A percentile compares a stretch with the other conserved stretches of the same genome.
phyloP scores from a whole-genome alignment of 2,797 vertebrate genomes.

The Chrosomus eos region DNA sequence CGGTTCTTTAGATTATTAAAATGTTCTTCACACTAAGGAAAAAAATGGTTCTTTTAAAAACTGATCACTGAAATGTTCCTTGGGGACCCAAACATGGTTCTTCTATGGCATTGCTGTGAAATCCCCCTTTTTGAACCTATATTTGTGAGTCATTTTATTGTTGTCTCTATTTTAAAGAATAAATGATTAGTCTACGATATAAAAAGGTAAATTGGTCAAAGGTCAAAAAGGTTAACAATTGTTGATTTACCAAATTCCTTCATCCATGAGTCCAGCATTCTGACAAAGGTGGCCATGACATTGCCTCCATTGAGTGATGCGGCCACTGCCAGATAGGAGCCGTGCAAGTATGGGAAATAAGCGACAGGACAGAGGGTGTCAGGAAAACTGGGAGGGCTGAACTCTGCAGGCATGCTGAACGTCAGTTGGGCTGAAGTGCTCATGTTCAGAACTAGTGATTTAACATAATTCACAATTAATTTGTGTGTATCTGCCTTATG shows the following conservation, averaged over 20 bases:
- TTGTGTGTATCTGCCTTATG: not conserved
- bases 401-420: constrained; percentile 83
- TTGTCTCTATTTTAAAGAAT: not conserved
- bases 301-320: constrained; percentile 97
- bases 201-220: not conserved
- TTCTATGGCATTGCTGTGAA: not conserved
- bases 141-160: not conserved
- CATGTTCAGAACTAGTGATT: constrained; percentile 87
- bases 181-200: not conserved
- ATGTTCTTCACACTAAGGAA: not conserved
- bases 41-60: not conserved
- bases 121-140: not conserved
- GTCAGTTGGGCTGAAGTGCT: constrained; percentile 94
- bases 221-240: not conserved
- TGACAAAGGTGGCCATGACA: constrained; percentile 86
- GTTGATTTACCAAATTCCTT: constrained; percentile 84
- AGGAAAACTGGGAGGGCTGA: constrained; percentile 81
- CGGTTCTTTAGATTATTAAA: not conserved
- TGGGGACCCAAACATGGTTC: not conserved
- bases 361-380: constrained; percentile 79
- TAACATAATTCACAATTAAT: constrained; percentile 10
- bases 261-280: constrained; percentile 87
- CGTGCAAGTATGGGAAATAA: constrained; percentile 91
- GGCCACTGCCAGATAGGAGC: constrained; percentile 88
- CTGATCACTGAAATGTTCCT: not conserved